Conservation (phyloP, 2,888 invertebrate genomes). For the Zhuqinia jingwanae region DNA sequence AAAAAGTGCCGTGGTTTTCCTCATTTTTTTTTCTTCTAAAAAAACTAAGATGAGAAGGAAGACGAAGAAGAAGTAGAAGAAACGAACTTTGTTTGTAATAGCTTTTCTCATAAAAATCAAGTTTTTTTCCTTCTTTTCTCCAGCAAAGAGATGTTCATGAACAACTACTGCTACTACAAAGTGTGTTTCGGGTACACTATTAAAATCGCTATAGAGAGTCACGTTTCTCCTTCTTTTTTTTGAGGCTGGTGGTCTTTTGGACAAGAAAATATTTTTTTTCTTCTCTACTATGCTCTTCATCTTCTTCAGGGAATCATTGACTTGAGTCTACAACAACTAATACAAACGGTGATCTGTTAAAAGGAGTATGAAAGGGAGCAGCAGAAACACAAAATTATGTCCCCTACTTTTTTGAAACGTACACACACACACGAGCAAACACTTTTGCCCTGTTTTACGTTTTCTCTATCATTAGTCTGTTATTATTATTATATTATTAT, state of each 20-base stretch:
- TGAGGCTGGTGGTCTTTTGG: conserved; percentile 50
- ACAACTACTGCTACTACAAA: conserved; percentile 9
- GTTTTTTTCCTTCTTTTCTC: neutral
- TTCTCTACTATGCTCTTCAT: conserved; percentile 18
- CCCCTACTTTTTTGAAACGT: neutral
- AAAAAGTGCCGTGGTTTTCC: conserved; percentile 25
- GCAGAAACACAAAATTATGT: conserved; percentile 5
- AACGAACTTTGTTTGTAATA: conserved; percentile 34
- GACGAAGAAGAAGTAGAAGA: conserved; percentile 8
- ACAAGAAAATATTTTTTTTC: conserved; percentile 48
- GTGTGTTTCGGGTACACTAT: conserved; percentile 50
- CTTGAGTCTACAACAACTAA: conserved; percentile 63
- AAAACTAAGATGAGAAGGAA: conserved; percentile 10
- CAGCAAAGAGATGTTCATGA: neutral
- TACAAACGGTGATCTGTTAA: conserved; percentile 35
- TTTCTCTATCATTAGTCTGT: neutral
- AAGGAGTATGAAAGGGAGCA: neutral
- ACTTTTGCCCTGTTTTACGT: conserved; percentile 41
- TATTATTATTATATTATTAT: conserved; percentile 6
- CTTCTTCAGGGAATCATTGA: conserved; percentile 72
- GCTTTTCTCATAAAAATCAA: conserved; percentile 16
- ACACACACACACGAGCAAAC: conserved; percentile 24
- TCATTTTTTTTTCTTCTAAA: neutral
- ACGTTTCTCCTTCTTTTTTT: conserved; percentile 67
- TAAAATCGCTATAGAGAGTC: conserved; percentile 61